phyloP scores from a whole-genome alignment of 2,797 vertebrate species.

The Erpetoichthys calabaricus region DNA sequence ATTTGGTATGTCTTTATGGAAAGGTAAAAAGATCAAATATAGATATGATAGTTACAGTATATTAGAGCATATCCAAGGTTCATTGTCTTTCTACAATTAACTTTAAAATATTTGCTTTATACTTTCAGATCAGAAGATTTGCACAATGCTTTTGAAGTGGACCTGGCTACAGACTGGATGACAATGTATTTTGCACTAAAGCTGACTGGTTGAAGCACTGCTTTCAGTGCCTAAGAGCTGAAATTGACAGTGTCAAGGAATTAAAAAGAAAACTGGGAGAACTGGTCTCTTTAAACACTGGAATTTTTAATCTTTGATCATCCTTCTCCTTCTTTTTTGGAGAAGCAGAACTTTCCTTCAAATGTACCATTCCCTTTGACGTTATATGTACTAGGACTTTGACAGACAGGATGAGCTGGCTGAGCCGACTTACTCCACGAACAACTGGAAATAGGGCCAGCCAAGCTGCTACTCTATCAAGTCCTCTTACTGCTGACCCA shows the following conservation, averaged over 20 bases:
- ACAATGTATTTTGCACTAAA: conserved; percentile 34
- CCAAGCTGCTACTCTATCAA: conserved; percentile 48
- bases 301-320: too few species aligned
- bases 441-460: conserved; percentile 50
- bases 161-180: conserved; percentile 58
- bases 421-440: conserved; percentile 79
- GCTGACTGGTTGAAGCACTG: conserved; percentile 14
- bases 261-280: too few species aligned
- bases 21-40: too few species aligned
- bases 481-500: conserved; percentile 74
- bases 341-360: neutral
- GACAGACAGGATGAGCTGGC: conserved; percentile 79
- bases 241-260: neutral
- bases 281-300: too few species aligned
- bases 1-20: too few species aligned
- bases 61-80: too few species aligned
- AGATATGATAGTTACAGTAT: too few species aligned
- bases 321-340: neutral
- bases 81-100: too few species aligned
- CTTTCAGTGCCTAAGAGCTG: neutral
- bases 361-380: conserved; percentile 9
- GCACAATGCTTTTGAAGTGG: conserved; percentile 47
- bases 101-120: neutral
- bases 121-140: conserved; percentile 18
- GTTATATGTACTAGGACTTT: conserved; percentile 7